Conservation (phyloP, 2,797 vertebrate species). For the Phataginus tetradactyla region DNA sequence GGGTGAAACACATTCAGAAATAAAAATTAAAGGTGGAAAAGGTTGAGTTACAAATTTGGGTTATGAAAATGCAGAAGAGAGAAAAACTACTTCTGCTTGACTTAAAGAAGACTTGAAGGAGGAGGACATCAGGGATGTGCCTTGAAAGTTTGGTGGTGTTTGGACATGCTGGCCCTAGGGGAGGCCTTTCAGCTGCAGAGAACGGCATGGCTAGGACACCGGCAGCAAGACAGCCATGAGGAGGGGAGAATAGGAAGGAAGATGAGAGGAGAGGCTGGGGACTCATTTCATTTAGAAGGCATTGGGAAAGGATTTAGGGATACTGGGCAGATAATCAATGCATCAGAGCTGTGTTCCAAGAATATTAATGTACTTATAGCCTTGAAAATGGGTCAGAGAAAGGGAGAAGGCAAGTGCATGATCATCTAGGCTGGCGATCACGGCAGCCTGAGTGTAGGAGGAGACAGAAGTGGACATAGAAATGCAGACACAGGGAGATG, state of each 20-base stretch:
- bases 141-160: neutral
- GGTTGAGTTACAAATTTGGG: neutral
- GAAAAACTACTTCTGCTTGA: neutral
- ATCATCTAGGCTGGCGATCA: neutral
- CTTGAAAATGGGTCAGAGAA: neutral
- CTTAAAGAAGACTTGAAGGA: neutral
- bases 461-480: no score
- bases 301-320: neutral
- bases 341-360: neutral
- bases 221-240: neutral
- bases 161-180: neutral
- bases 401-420: neutral
- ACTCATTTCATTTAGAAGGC: slow-evolving; percentile 5
- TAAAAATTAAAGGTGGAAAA: slow-evolving; percentile 27
- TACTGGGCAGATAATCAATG: neutral
- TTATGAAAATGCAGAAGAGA: neutral
- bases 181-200: neutral
- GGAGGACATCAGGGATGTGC: neutral
- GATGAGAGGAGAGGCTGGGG: neutral
- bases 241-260: neutral
- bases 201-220: neutral
- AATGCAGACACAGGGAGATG: neutral
- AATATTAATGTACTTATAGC: neutral
- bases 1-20: neutral
- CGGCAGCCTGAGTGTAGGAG: neutral